Evolutionary conservation across 2,797 vertebrate genomes (phyloP), one percentile per base, ranked within the genome.

Genomic region (Limosa lapponica): DNA sequence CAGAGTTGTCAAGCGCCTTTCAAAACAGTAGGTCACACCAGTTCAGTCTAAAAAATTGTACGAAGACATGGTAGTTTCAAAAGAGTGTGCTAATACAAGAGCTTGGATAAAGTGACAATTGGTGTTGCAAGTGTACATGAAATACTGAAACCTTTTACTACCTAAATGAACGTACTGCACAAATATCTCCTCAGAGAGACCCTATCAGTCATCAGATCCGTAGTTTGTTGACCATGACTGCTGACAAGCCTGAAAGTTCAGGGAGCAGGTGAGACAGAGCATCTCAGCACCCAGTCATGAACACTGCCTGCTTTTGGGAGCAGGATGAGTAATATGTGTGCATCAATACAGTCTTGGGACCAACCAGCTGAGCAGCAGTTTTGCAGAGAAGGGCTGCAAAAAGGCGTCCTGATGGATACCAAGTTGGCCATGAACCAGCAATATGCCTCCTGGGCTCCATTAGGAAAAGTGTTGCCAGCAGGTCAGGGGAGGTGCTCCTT

Each of bases 51-150:
- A 96, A 97, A 95, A 91, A 82, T 59, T 69, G 32, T 89, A 79
- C 5, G 51, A 97, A 95, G 67, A 48, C 89, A 89, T 89, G 87
- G 79, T 65, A 89, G 65, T 97, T 98, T 96, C 84, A 95, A 94
- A 97, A 97, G 79, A 89, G 58, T 86, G 80, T 49, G 64, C 82
- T 96, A 97, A 95, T 95, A 86, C 67, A 97, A 97, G 75, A 95
- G 96, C 75, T 95, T 94, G 84, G 74, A 90, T 93, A 93, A 97
- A 97, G 80, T 91, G 66, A 65, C 69, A 94, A 86, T 87, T 30
- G 69, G 64, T 91, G 66, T 90, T 96, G 49, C n/a, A 66, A 18
- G 17, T 94, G 58, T 95, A 82, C 78, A 85, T 67, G 86, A 94
- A 96, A 79, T 73, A 70, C 69, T 51, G 77, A 96, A 97, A 92